Evolutionary conservation across 2,888 invertebrate species (phyloP), one percentile per base, ranked within the genome.

Genomic region (Myathropa florea): DNA sequence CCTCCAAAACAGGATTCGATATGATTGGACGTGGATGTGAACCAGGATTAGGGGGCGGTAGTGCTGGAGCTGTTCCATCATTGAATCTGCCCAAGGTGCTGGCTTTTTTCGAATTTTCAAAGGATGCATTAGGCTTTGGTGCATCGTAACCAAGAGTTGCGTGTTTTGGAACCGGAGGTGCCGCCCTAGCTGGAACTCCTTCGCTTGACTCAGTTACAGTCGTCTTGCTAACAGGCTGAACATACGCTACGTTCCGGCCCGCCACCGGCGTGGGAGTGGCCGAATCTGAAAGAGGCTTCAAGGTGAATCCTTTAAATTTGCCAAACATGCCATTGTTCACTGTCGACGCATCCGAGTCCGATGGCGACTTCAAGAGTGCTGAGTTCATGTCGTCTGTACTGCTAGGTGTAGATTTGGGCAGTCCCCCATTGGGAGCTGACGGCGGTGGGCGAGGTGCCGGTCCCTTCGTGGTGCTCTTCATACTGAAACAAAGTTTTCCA

Each of bases 241-340:
- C 93, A 33, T 94, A 94, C 80, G 95, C 95, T 0, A 95, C 94
- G 89, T 94, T 95, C 21, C 92, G 91, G 3, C 90, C 92, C 68
- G 89, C 91, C 57, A 90, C 90, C 77, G 90, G 90, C 4, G 89
- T 88, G 9, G 92, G 90, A 55, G 91, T 90, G 36, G 88, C 89
- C 61, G 90, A 90, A 80, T 91, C 91, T 76, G 92, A 91, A 30
- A 93, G 88, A 0, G 93, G 93, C 14, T 92, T 92, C 60, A 97
- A 94, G 0, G 96, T 95, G 92, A 97, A 97, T 0, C 97, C 97
- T 92, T 96, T 97, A 93, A 97, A 97, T 90, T 97, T 96, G 0
- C 97, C 97, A 91, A 97, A 97, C 93, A 97, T 95, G 90, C 95
- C 95, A 82, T 93, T 93, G 89, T 93, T 93, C 89, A 92, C 89